A percentile compares a stretch with the other conserved stretches of the same genome.
Evolutionary conservation across 2,797 vertebrate genomes (phyloP).

Genomic region (Amblyraja radiata): DNA sequence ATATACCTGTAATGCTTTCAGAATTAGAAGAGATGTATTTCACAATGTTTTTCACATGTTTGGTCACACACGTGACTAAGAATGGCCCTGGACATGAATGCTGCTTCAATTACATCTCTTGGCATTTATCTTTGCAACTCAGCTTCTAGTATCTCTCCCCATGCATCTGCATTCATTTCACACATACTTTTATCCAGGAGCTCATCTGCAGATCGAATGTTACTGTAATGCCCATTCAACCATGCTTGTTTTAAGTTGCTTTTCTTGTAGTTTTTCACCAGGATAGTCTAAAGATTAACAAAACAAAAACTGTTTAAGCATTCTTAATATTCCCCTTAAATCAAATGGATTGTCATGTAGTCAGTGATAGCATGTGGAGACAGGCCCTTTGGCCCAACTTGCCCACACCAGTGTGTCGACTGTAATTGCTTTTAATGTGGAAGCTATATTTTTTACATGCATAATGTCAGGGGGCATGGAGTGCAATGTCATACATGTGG

Average conservation of each 20-base stretch:
- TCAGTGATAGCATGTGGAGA: too few relatives aligned
- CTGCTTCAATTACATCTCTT: too few relatives aligned
- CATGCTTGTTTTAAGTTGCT: conserved; percentile 73
- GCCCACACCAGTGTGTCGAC: too few relatives aligned
- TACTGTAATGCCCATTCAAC: conserved; percentile 76
- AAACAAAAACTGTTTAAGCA: not conserved
- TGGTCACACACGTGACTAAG: too few relatives aligned
- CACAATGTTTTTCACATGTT: too few relatives aligned
- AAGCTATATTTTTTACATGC: not conserved
- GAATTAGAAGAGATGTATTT: too few relatives aligned
- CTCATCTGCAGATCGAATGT: conserved; percentile 60
- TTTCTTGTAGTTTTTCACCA: conserved; percentile 76
- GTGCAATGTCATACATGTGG: not conserved
- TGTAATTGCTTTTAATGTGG: not conserved
- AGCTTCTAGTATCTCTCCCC: conserved; percentile 85
- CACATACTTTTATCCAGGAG: conserved; percentile 68
- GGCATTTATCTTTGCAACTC: conserved; percentile 68
- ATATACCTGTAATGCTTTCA: too few relatives aligned
- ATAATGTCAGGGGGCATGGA: not conserved
- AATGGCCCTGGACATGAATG: too few relatives aligned
- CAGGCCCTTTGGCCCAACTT: too few relatives aligned
- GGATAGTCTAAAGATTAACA: conserved; percentile 58
- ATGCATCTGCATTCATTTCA: conserved; percentile 69
- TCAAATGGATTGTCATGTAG: too few relatives aligned
- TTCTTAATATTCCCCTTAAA: not conserved